Evolutionary conservation across 2,888 invertebrate species (phyloP), one percentile per base, ranked within the genome.

Genomic region (Bruchidius siliquastri): DNA sequence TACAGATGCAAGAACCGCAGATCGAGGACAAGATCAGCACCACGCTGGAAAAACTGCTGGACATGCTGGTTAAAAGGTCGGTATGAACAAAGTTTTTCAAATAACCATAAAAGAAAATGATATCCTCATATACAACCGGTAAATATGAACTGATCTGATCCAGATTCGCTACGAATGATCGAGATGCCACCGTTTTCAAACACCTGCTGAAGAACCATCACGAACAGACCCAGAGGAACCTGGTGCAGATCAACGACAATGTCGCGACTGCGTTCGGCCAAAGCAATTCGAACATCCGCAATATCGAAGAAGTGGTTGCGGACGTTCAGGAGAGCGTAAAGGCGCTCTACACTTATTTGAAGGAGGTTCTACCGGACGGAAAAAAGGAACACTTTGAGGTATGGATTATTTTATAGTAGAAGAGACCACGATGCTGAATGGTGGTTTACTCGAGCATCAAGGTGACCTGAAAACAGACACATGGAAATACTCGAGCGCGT

Each of bases 1-100:
- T 91, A 69, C 92, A 92, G 82, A 89, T 89, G 80, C 91, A 91
- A 79, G 91, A 92, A 80, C 89, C 91, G 0, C 87, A 88, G 75
- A 83, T 89, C 30, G 89, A 89, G 79, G 88, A 88, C 22, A 89
- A 90, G 80, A 90, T 92, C 32, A 89, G 91, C 22, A 88, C 89
- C 74, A 88, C 91, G 32, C 85, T 92, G 72, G 90, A 91, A 78
- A 91, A 89, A 85, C 86, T 92, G 68, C 88, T 92, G 67, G 90
- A 91, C 80, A 89, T 90, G 20, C 87, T 92, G 70, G 89, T 90
- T 75, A 90, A 90, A 83, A 90, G 90, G 91, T 92, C 87, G 82
- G 88, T 79, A 69, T 26, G 67, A 71, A 67, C 67, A 70, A 68
- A 69, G 49, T n/a, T n/a, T n/a, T n/a, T n/a, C n/a, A n/a, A n/a